Percentiles rank a stretch among this genome's conserved stretches.
phyloP scores from a whole-genome alignment of 2,888 invertebrate genomes.

The Rhabditoides inermis region DNA sequence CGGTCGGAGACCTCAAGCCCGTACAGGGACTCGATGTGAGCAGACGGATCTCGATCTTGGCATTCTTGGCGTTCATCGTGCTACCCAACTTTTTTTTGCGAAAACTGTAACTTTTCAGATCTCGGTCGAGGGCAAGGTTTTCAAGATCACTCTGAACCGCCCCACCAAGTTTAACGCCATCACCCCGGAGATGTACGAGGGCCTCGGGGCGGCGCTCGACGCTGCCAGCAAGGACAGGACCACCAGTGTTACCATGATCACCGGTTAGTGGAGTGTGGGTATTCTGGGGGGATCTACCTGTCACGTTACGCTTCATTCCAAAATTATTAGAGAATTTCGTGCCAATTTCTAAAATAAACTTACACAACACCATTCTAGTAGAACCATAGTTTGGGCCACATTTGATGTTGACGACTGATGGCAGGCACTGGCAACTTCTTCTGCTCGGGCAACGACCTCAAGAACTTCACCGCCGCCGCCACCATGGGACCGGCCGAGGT shows the following conservation, averaged over 20 bases:
- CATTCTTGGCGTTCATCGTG: background rate
- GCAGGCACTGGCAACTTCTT: constrained; percentile 66
- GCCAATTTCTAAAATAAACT: too few relatives aligned
- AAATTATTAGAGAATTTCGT: too few relatives aligned
- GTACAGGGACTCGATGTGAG: constrained; percentile 21
- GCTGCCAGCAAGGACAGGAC: constrained; percentile 60
- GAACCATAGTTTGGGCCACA: too few relatives aligned
- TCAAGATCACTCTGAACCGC: constrained; percentile 41
- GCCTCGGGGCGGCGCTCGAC: constrained; percentile 24
- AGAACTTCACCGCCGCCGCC: constrained; percentile 54
- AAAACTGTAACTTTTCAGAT: constrained; percentile 17
- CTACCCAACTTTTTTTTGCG: too few relatives aligned
- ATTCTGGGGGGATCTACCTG: too few relatives aligned
- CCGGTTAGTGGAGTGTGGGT: constrained; percentile 54
- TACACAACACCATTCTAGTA: too few relatives aligned
- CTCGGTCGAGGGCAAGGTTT: constrained; percentile 35
- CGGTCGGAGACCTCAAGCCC: constrained; percentile 23
- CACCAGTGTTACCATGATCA: constrained; percentile 67
- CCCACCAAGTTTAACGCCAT: constrained; percentile 47
- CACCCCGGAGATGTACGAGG: constrained; percentile 44
- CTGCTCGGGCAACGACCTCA: constrained; percentile 74
- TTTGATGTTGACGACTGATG: too few relatives aligned
- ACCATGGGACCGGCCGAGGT: constrained; percentile 23
- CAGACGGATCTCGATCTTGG: constrained; percentile 5
- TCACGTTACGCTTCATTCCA: too few relatives aligned